Conservation (phyloP, 1,140 invertebrate species). For the Archegozetes longisetosus region DNA sequence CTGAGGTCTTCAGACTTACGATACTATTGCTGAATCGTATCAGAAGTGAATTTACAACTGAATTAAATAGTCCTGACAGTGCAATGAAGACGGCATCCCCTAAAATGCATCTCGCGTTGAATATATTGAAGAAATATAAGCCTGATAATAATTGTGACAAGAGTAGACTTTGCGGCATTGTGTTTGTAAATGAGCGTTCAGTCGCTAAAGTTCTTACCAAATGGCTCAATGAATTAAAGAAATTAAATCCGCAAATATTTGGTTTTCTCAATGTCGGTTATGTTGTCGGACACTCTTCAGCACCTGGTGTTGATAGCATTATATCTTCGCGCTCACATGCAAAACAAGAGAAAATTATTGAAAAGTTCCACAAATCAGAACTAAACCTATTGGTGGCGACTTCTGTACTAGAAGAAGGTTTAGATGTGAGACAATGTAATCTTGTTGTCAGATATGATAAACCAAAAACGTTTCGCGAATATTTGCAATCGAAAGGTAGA, state of each 20-base stretch:
- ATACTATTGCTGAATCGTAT: background rate
- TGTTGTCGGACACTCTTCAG: background rate
- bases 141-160: background rate
- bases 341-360: background rate
- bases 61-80: background rate
- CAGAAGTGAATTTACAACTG: background rate
- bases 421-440: constrained; percentile 68
- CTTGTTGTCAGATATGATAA: constrained; percentile 57
- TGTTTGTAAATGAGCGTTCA: constrained; percentile 66
- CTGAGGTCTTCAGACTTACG: background rate
- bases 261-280: constrained; percentile 17
- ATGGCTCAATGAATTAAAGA: constrained; percentile 43
- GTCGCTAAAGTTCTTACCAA: constrained; percentile 70
- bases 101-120: background rate
- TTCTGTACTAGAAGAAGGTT: constrained; percentile 60
- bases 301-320: background rate
- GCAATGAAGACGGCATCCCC: background rate
- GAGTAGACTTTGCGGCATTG: constrained; percentile 53
- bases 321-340: background rate
- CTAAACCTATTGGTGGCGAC: constrained; percentile 84
- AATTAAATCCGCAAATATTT: constrained; percentile 12
- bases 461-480: constrained; percentile 47
- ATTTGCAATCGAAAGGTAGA: constrained; percentile 54
- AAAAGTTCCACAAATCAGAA: constrained; percentile 72
- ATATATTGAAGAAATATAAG: background rate